A percentile compares a stretch with the other conserved stretches of the same genome.
phyloP scores from a whole-genome alignment of 1,140 invertebrate genomes.

The Elysia chlorotica region DNA sequence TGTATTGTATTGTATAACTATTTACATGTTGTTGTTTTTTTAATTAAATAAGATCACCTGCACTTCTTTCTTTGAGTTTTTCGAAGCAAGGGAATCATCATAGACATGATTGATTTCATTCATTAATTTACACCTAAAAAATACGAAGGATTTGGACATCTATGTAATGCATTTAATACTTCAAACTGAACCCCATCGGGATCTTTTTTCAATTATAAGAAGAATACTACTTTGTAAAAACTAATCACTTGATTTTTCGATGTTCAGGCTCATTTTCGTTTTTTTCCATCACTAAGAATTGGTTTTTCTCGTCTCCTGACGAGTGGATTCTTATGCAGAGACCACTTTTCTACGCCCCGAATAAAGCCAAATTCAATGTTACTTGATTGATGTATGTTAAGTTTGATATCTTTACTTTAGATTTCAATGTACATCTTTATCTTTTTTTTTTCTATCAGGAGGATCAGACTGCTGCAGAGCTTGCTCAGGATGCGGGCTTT shows the following conservation, averaged over 20 bases:
- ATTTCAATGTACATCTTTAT: not conserved
- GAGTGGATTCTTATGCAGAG: not conserved
- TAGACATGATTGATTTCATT: no score
- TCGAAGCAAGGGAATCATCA: not conserved
- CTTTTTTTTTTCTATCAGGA: constrained; percentile 40
- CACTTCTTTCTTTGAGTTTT: not conserved
- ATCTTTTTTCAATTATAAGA: no score
- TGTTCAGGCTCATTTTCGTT: not conserved
- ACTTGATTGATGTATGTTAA: not conserved
- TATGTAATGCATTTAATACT: no score
- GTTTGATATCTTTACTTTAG: not conserved
- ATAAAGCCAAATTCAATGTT: not conserved
- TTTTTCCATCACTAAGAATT: not conserved
- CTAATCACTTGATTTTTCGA: no score
- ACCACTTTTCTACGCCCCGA: not conserved
- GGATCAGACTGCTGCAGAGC: constrained; percentile 49
- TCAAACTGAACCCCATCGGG: no score
- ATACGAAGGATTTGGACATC: no score
- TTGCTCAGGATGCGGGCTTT: constrained; percentile 55
- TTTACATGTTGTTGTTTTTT: not conserved
- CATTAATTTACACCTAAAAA: no score
- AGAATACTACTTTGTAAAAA: no score
- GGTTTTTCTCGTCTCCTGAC: not conserved
- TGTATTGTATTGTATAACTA: not conserved
- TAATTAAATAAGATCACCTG: not conserved